Evolutionary conservation across 2,888 invertebrate genomes (phyloP).

Genomic region (Pantelozetes paolii): DNA sequence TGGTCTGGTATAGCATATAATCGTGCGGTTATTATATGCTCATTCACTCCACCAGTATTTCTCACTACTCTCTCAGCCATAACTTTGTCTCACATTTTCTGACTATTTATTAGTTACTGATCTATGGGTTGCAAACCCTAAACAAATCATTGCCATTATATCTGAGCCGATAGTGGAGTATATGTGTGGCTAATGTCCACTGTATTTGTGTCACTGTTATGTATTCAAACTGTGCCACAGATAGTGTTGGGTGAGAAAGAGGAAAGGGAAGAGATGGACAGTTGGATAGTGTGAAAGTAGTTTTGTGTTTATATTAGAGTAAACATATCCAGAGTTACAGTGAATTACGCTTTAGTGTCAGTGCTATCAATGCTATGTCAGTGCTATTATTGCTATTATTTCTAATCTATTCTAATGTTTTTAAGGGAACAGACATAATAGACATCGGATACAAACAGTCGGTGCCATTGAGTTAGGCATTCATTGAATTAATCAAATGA

Average conservation of each 20-base stretch:
- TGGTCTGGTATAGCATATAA: slow-evolving; percentile 2
- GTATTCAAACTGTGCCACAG: not conserved
- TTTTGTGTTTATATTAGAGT: slow-evolving; percentile 5
- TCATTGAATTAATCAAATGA: slow-evolving; percentile 26
- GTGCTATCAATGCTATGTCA: not conserved
- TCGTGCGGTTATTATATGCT: not conserved
- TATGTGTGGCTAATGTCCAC: not conserved
- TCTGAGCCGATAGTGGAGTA: not conserved
- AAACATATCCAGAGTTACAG: not conserved
- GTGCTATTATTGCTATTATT: not conserved
- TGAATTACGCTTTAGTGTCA: not conserved
- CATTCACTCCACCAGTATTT: not conserved
- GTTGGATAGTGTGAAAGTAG: not conserved
- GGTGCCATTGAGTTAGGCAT: slow-evolving; percentile 2
- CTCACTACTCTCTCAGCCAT: not conserved
- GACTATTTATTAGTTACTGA: slow-evolving; percentile 26
- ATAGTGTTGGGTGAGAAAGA: slow-evolving; percentile 4
- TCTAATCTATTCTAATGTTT: not conserved
- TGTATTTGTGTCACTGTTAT: not conserved
- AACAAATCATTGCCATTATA: slow-evolving; percentile 32
- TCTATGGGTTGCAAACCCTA: slow-evolving; percentile 2
- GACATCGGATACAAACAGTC: not conserved
- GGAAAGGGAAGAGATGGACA: slow-evolving; percentile 2
- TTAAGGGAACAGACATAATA: not conserved
- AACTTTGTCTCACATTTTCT: slow-evolving; percentile 20